Evolutionary conservation across 1,140 invertebrate genomes (phyloP), one percentile per base, ranked within the genome.

Genomic region (Habropoda laboriosa): DNA sequence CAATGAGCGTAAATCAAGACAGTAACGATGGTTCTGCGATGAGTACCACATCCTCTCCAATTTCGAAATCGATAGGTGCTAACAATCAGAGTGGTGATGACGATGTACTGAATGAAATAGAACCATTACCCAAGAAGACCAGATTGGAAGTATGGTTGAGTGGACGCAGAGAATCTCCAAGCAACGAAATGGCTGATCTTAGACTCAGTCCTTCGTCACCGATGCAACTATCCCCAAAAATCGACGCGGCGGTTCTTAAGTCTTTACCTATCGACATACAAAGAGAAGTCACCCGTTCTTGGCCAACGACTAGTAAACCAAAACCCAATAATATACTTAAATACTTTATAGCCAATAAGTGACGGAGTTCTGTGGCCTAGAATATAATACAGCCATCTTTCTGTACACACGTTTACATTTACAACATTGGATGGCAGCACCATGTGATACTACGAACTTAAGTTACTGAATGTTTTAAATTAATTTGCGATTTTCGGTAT

Each of bases 101-200:
- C 8, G 90, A 92, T 24, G 30, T 90, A 90, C 91, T 79, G 93
- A 95, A 92, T 92, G 96, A 96, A 91, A 91, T 95, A 8, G 96
- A 96, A 88, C 96, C 96, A 1, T 95, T 95, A 18, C 95, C 95
- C 16, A 96, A 96, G 89, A 96, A 96, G 85, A 93, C 93, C 21
- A 94, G 94, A 80, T 88, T 94, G 81, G 94, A 92, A 47, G 90
- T 92, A 40, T 92, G 92, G 92, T 77, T 92, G 13, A 91, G 87
- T 13, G 92, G 91, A 45, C 87, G 91, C 49, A 89, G 90, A 76
- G 92, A 91, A 76, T 92, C 92, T 3, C 92, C 92, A 0, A 92
- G 92, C 74, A 92, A 90, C 45, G 92, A 92, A 81, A 92, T 92
- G 92, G 91, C 92, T 8, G 87, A 87, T 73, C 82, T 92, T 18